These are phyloP conservation scores for Eristalis tenax DNA, from an alignment of 2,888 invertebrate species.

Conservation along the genomic window DNA sequence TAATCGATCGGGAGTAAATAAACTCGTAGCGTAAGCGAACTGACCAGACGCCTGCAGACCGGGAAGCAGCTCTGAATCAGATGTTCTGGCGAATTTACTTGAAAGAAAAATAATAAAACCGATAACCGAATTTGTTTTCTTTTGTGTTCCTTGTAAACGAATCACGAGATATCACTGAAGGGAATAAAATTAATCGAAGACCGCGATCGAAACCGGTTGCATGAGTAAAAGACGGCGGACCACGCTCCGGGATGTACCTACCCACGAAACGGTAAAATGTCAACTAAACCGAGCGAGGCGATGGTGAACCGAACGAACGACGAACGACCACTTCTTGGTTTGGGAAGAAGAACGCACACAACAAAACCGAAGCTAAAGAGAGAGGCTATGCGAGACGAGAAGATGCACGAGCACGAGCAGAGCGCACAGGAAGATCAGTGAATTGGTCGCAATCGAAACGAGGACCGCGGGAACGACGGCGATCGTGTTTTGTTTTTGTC, in stretches of 20 bases:
- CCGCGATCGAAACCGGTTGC: conserved; percentile 63
- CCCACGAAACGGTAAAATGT: conserved; percentile 58
- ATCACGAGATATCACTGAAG: conserved; percentile 20
- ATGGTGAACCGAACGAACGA: conserved; percentile 22
- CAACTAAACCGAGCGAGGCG: conserved; percentile 41
- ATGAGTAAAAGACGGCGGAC: conserved; percentile 9
- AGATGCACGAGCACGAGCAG: conserved; percentile 5
- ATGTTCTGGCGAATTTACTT: background rate
- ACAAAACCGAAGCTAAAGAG: conserved; percentile 25
- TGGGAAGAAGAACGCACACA: background rate
- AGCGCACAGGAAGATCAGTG: background rate
- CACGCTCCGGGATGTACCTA: conserved; percentile 11
- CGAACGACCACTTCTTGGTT: conserved; percentile 12
- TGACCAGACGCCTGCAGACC: background rate
- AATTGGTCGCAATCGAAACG: background rate
- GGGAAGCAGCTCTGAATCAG: background rate
- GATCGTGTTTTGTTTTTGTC: conserved; percentile 34
- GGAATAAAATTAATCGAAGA: conserved; percentile 22
- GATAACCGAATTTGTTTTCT: conserved; percentile 27
- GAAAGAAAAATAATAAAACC: background rate
- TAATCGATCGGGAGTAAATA: conserved; percentile 18
- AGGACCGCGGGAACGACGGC: background rate
- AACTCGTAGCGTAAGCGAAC: conserved; percentile 5
- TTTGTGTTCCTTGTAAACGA: conserved; percentile 26
- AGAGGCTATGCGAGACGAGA: conserved; percentile 35